Evolutionary conservation across 2,113 vertebrate species (phyloP).

Genomic region (Pygoscelis adeliae): DNA sequence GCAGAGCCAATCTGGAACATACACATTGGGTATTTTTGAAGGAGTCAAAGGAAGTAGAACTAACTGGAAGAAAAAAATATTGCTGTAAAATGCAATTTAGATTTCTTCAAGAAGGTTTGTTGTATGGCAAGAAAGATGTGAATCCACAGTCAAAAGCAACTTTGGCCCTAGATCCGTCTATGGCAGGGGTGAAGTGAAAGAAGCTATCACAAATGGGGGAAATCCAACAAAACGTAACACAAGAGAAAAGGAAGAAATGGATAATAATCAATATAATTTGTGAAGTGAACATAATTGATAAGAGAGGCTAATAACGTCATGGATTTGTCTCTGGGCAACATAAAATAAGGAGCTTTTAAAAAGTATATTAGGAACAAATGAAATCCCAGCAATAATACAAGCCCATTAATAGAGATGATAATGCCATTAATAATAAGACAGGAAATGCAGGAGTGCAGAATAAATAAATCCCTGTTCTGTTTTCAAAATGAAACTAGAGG

Average conservation of each 20-base stretch:
- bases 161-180: neutral
- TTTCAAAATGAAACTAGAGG: neutral
- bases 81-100: neutral
- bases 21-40: neutral
- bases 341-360: neutral
- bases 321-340: neutral
- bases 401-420: conserved; percentile 14
- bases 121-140: neutral
- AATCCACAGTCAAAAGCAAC: neutral
- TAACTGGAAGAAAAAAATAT: neutral
- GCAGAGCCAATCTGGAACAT: neutral
- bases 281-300: neutral
- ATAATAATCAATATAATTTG: neutral
- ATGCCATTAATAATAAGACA: conserved; percentile 3
- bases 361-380: neutral
- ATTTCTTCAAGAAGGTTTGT: neutral
- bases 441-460: neutral
- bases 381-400: conserved; percentile 21
- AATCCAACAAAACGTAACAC: neutral
- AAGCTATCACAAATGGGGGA: neutral
- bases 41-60: neutral
- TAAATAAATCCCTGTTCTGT: conserved; percentile 11
- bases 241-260: neutral
- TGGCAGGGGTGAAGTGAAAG: neutral
- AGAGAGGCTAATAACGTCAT: neutral